Percentiles rank a stretch among this genome's conserved stretches.
Evolutionary conservation across 2,888 invertebrate species (phyloP).

Genomic region (Scaptomyza flava): DNA sequence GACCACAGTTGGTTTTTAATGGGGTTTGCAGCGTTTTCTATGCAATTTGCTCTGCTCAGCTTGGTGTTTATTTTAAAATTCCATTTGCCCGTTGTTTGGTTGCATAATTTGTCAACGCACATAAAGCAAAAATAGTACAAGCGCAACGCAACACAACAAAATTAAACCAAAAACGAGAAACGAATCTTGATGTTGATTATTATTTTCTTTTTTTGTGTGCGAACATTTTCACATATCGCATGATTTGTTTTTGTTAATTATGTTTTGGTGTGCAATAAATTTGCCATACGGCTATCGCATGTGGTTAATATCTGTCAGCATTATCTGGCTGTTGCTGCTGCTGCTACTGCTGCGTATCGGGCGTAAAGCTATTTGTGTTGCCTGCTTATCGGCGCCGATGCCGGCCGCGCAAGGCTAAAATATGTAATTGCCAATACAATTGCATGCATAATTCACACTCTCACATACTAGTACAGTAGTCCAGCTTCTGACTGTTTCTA

Average conservation of each 20-base stretch:
- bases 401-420: slow-evolving; percentile 47
- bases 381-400: slow-evolving; percentile 67
- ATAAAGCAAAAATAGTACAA: slow-evolving; percentile 1
- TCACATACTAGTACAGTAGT: neutral
- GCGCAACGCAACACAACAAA: neutral
- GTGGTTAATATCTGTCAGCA: slow-evolving; percentile 68
- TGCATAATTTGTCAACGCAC: slow-evolving; percentile 65
- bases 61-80: slow-evolving; percentile 41
- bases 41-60: slow-evolving; percentile 21
- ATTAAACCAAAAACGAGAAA: slow-evolving; percentile 22
- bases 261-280: slow-evolving; percentile 65
- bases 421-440: slow-evolving; percentile 72
- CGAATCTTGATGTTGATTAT: slow-evolving; percentile 61
- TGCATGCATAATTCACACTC: slow-evolving; percentile 69
- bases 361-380: slow-evolving; percentile 48
- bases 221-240: slow-evolving; percentile 23
- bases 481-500: slow-evolving; percentile 28
- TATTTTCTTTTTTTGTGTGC: slow-evolving; percentile 13
- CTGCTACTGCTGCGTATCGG: slow-evolving; percentile 10
- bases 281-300: slow-evolving; percentile 43
- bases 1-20: slow-evolving; percentile 77
- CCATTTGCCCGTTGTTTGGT: slow-evolving; percentile 38
- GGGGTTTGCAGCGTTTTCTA: slow-evolving; percentile 51
- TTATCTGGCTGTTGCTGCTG: slow-evolving; percentile 47
- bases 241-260: slow-evolving; percentile 67